These are phyloP conservation scores for Petromus typicus DNA, from an alignment of 2,113 vertebrate genomes.

Conservation along the genomic window DNA sequence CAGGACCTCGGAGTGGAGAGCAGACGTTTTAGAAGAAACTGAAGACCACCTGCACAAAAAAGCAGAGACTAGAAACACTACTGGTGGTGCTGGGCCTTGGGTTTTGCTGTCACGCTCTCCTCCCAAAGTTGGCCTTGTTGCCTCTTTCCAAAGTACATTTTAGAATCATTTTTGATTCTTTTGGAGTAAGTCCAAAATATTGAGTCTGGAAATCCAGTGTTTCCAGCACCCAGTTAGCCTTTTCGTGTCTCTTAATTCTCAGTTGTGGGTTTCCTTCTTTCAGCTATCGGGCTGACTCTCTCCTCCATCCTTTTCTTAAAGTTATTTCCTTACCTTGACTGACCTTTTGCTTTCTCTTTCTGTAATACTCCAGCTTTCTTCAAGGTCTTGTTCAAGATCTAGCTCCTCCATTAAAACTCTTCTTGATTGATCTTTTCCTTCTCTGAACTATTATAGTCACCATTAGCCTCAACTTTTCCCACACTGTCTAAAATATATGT, in stretches of 20 bases:
- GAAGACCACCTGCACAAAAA: constrained; percentile 44
- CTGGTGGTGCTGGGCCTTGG: not conserved
- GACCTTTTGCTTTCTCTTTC: constrained; percentile 52
- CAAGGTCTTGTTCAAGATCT: constrained; percentile 47
- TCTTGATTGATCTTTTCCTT: constrained; percentile 55
- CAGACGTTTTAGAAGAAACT: constrained; percentile 19
- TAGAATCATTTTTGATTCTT: constrained; percentile 29
- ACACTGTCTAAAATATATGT: constrained; percentile 18
- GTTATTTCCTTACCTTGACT: constrained; percentile 67
- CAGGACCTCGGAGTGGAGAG: not conserved
- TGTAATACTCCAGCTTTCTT: constrained; percentile 57
- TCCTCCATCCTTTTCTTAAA: constrained; percentile 43
- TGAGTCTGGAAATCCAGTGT: not conserved
- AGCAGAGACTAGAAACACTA: constrained; percentile 12
- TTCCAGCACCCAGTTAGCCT: constrained; percentile 69
- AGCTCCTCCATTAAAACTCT: constrained; percentile 17
- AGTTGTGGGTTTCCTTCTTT: constrained; percentile 28
- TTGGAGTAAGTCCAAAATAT: constrained; percentile 38
- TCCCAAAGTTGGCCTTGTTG: not conserved
- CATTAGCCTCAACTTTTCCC: constrained; percentile 3
- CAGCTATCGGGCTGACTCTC: constrained; percentile 34
- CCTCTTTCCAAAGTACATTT: constrained; percentile 15
- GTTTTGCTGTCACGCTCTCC: not conserved
- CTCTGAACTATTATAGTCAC: not conserved
- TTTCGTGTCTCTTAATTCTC: constrained; percentile 65